Conservation (phyloP, 2,888 invertebrate genomes). For the Trimorus sp. region DNA sequence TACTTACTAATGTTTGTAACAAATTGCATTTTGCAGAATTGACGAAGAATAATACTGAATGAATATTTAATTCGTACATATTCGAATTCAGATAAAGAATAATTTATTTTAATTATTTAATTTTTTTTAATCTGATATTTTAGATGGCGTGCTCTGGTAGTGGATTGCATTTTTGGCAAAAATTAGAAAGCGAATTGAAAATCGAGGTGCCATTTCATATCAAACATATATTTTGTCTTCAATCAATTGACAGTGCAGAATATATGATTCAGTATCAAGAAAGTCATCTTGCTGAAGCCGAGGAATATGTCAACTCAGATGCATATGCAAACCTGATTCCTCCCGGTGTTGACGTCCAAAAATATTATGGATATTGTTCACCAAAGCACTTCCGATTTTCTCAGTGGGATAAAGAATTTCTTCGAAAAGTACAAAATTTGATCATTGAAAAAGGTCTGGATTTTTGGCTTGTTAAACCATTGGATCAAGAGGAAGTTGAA, state of each 20-base stretch:
- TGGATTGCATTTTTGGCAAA: neutral
- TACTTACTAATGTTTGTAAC: no score
- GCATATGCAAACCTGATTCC: constrained; percentile 6
- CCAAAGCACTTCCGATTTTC: neutral
- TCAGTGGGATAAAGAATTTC: neutral
- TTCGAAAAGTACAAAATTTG: neutral
- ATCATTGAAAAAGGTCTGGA: neutral
- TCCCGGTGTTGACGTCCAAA: neutral
- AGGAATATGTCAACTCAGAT: constrained; percentile 16
- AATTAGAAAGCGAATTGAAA: constrained; percentile 1
- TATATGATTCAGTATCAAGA: neutral
- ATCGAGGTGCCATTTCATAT: neutral
- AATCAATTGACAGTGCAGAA: neutral
- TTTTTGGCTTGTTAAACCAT: no score
- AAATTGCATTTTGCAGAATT: no score
- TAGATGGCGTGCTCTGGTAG: no score
- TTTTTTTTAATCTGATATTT: no score
- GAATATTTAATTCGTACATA: no score
- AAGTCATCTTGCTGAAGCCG: neutral
- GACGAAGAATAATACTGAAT: no score
- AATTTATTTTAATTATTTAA: no score
- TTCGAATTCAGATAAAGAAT: no score
- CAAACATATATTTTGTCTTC: constrained; percentile 3
- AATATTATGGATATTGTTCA: constrained; percentile 1
- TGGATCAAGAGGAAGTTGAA: neutral